These are phyloP conservation scores for Geodia barretti DNA, from an alignment of 37 sponge, comb jelly and placozoan species.

Conservation along the genomic window DNA sequence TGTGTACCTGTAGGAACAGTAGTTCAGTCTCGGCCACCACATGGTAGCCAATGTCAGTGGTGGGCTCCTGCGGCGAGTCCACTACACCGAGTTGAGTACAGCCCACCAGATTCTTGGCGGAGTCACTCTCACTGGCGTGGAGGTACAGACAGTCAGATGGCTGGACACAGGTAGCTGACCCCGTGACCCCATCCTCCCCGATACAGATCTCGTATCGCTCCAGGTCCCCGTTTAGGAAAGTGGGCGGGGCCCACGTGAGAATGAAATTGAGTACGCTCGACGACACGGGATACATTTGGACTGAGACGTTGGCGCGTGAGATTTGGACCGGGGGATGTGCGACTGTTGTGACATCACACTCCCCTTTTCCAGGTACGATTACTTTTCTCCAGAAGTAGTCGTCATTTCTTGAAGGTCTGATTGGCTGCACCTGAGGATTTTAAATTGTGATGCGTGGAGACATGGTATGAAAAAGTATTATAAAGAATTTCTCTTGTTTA, in stretches of 20 bases:
- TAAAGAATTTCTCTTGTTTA: no score
- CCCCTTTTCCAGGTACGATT: background rate
- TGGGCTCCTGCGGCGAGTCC: no score
- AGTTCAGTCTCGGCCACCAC: background rate
- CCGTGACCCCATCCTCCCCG: background rate
- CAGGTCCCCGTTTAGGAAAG: constrained; percentile 8
- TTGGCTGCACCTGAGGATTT: background rate
- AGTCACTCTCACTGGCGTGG: background rate
- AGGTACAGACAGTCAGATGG: background rate
- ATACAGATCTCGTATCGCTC: constrained; percentile 9
- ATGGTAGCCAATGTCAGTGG: no score
- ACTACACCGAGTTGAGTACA: no score
- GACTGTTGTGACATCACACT: background rate
- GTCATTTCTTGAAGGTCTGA: background rate
- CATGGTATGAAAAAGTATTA: background rate
- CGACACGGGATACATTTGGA: background rate
- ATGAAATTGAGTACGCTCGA: background rate
- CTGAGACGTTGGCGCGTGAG: background rate
- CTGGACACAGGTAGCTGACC: background rate
- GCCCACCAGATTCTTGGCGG: background rate
- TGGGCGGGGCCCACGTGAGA: constrained; percentile 22
- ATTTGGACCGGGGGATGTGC: background rate
- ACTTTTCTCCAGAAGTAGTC: background rate
- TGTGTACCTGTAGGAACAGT: background rate
- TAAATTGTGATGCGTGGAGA: no score